These are phyloP conservation scores for Ctenoplectra terminalis DNA, from an alignment of 1,140 invertebrate species.

Conservation along the genomic window DNA sequence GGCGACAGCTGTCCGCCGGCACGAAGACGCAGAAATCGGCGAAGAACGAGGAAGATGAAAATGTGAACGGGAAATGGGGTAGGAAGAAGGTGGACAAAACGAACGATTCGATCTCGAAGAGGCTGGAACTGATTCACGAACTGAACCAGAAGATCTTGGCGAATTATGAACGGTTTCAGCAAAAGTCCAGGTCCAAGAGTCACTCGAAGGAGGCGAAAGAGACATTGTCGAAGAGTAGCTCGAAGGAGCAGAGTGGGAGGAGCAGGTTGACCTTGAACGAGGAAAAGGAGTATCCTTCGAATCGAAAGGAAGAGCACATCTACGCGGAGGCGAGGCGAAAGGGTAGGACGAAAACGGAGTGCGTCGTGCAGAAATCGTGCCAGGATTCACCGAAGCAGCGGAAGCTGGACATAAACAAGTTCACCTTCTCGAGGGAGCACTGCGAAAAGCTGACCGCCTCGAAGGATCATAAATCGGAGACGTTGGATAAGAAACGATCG, in stretches of 20 bases:
- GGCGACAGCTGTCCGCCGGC: slow-evolving; percentile 28
- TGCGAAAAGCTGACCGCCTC: slow-evolving; percentile 42
- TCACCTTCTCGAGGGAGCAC: slow-evolving; percentile 57
- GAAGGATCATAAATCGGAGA: slow-evolving; percentile 30
- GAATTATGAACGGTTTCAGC: slow-evolving; percentile 78
- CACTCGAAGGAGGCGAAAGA: slow-evolving; percentile 53
- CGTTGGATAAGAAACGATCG: slow-evolving; percentile 47
- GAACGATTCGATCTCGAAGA: slow-evolving; percentile 78
- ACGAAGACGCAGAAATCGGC: background rate
- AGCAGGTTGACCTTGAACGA: background rate
- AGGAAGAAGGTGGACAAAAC: slow-evolving; percentile 75
- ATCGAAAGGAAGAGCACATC: slow-evolving; percentile 47
- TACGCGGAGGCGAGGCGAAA: slow-evolving; percentile 62
- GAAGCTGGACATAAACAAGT: slow-evolving; percentile 54
- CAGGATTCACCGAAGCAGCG: slow-evolving; percentile 46
- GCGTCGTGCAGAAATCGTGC: slow-evolving; percentile 6
- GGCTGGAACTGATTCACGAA: slow-evolving; percentile 78
- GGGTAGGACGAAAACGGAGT: slow-evolving; percentile 38
- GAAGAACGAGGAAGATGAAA: slow-evolving; percentile 22
- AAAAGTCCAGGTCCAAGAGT: slow-evolving; percentile 67
- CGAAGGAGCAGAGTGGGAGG: slow-evolving; percentile 35
- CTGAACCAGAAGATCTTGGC: slow-evolving; percentile 80
- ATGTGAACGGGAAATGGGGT: slow-evolving; percentile 23
- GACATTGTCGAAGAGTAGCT: background rate
- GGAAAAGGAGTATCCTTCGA: background rate